These are phyloP conservation scores for Eunapius fragilis DNA, from an alignment of 37 sponge, comb jelly and placozoan species.

Conservation along the genomic window DNA sequence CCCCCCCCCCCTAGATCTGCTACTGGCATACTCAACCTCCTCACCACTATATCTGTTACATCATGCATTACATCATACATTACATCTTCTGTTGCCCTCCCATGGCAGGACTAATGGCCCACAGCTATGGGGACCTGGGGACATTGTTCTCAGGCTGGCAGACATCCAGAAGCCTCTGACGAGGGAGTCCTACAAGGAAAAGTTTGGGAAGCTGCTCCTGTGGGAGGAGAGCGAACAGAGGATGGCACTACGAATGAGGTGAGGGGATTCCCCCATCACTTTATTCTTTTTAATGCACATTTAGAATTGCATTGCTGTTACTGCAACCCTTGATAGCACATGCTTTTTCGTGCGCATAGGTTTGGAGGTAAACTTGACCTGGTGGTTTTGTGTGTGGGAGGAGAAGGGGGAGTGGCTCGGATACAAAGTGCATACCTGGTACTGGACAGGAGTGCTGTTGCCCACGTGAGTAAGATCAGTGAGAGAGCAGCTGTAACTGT, in stretches of 20 bases:
- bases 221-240: background rate
- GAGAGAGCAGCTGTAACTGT: background rate
- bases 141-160: background rate
- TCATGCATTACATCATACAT: too few species aligned
- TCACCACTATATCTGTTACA: too few species aligned
- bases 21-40: too few species aligned
- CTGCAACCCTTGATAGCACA: background rate
- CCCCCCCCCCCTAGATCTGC: too few species aligned
- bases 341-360: background rate
- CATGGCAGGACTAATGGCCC: background rate
- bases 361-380: background rate
- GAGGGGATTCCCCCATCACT: background rate
- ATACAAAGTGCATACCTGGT: background rate
- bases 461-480: background rate
- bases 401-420: background rate
- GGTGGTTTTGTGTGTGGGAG: background rate
- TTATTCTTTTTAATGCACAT: background rate
- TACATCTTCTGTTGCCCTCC: too few species aligned
- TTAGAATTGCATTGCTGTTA: background rate
- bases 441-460: background rate
- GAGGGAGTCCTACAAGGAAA: slow-evolving; percentile 14
- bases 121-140: background rate
- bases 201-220: background rate
- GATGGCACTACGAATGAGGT: background rate
- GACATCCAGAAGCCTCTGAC: slow-evolving; percentile 20